Evolutionary conservation across 2,888 invertebrate species (phyloP).

Genomic region (Coelopa pilipes): DNA sequence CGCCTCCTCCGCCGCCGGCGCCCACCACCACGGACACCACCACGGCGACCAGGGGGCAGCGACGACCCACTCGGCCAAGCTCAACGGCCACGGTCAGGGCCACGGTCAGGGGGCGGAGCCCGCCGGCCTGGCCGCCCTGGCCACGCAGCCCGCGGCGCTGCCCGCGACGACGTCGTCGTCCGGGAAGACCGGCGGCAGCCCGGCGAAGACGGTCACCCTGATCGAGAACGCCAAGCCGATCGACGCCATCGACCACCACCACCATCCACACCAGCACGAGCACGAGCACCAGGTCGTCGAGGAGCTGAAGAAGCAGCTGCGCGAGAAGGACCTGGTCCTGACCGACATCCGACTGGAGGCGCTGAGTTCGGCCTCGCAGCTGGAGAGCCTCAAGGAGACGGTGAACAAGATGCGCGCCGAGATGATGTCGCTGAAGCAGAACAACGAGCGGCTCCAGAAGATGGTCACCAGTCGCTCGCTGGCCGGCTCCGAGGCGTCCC

Average conservation of each 20-base stretch:
- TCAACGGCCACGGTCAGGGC: slow-evolving; percentile 52
- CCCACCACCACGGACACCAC: slow-evolving; percentile 47
- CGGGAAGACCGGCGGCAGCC: slow-evolving; percentile 58
- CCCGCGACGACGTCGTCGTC: slow-evolving; percentile 60
- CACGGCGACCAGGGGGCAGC: slow-evolving; percentile 17
- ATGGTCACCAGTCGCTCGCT: slow-evolving; percentile 78
- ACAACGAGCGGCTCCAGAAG: slow-evolving; percentile 93
- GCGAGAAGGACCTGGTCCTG: slow-evolving; percentile 95
- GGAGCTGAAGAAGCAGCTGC: slow-evolving; percentile 90
- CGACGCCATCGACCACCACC: slow-evolving; percentile 62
- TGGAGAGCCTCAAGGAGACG: slow-evolving; percentile 95
- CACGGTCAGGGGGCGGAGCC: slow-evolving; percentile 45
- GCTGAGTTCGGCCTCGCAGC: slow-evolving; percentile 94
- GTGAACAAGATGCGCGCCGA: slow-evolving; percentile 96
- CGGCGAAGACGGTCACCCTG: slow-evolving; percentile 67
- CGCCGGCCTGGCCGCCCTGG: slow-evolving; percentile 55
- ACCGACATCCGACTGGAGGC: slow-evolving; percentile 97
- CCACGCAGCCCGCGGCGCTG: slow-evolving; percentile 62
- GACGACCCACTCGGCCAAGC: slow-evolving; percentile 20
- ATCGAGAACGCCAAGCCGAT: slow-evolving; percentile 67
- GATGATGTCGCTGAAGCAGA: slow-evolving; percentile 95
- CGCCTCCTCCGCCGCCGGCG: slow-evolving; percentile 35
- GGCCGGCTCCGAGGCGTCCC: slow-evolving; percentile 73
- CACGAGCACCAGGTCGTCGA: slow-evolving; percentile 71
- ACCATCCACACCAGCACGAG: slow-evolving; percentile 45